These are phyloP conservation scores for Malacoraja senta DNA, from an alignment of 2,797 vertebrate genomes.

Conservation along the genomic window DNA sequence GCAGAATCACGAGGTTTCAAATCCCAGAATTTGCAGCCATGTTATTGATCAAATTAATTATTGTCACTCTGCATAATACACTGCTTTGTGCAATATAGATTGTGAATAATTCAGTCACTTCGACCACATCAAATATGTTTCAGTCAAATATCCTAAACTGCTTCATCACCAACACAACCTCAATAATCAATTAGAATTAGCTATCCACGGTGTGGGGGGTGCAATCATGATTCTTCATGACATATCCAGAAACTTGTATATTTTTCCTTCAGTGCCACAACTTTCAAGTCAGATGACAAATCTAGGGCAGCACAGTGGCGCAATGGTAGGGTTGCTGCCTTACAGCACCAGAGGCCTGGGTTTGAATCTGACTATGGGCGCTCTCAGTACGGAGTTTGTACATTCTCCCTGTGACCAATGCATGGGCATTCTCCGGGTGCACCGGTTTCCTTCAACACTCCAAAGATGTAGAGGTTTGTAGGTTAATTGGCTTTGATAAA, in stretches of 20 bases:
- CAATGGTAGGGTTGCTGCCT: too few relatives aligned
- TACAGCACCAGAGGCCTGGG: too few relatives aligned
- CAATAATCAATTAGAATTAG: background rate
- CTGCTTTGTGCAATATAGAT: background rate
- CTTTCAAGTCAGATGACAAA: background rate
- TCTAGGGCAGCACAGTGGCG: too few relatives aligned
- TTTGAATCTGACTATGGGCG: too few relatives aligned
- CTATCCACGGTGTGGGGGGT: background rate
- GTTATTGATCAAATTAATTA: constrained; percentile 19
- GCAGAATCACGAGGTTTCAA: background rate
- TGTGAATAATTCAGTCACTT: constrained; percentile 26
- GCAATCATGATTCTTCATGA: constrained; percentile 10
- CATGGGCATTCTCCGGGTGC: too few relatives aligned
- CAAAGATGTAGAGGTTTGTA: too few relatives aligned
- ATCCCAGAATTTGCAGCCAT: background rate
- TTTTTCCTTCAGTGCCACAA: background rate
- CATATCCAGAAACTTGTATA: background rate
- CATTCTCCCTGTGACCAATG: too few relatives aligned
- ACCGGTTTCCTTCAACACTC: too few relatives aligned
- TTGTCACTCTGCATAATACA: background rate
- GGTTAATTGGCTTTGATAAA: too few relatives aligned
- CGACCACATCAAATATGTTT: background rate
- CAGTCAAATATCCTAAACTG: background rate
- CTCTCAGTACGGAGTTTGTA: too few relatives aligned
- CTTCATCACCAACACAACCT: background rate